Conservation (phyloP, 2,113 vertebrate genomes). For the Toxotes chatareus region DNA sequence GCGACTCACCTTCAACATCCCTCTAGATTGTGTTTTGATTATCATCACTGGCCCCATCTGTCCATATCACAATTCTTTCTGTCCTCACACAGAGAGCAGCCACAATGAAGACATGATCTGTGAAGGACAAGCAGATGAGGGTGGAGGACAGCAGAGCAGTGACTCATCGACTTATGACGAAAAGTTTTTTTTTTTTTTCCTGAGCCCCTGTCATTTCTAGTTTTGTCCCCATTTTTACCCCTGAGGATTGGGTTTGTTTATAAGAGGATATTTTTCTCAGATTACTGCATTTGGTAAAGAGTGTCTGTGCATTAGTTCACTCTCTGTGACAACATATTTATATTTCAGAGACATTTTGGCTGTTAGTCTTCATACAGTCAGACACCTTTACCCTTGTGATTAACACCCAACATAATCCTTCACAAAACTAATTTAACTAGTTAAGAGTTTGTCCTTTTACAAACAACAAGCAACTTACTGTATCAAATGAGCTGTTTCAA, state of each 20-base stretch:
- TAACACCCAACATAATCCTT: neutral
- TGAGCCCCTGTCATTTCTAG: constrained; percentile 46
- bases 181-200: constrained; percentile 21
- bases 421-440: too few relatives aligned
- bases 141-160: constrained; percentile 56
- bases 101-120: constrained; percentile 66
- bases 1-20: constrained; percentile 6
- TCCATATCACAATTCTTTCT: constrained; percentile 21
- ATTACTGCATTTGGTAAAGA: constrained; percentile 37
- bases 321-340: constrained; percentile 15
- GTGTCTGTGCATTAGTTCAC: constrained; percentile 40
- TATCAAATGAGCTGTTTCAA: constrained; percentile 3
- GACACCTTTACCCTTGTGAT: constrained; percentile 8
- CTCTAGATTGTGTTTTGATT: constrained; percentile 16
- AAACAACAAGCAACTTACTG: constrained; percentile 20
- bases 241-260: constrained; percentile 33
- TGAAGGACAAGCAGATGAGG: constrained; percentile 41
- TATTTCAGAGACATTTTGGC: constrained; percentile 2
- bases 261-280: constrained; percentile 21
- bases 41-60: constrained; percentile 25
- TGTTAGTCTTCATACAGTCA: neutral
- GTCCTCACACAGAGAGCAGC: constrained; percentile 77
- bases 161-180: constrained; percentile 71
- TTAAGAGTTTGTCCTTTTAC: constrained; percentile 13
- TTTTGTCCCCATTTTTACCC: constrained; percentile 50